phyloP scores from a whole-genome alignment of 2,888 invertebrate species.

The Charanyca ferruginea region DNA sequence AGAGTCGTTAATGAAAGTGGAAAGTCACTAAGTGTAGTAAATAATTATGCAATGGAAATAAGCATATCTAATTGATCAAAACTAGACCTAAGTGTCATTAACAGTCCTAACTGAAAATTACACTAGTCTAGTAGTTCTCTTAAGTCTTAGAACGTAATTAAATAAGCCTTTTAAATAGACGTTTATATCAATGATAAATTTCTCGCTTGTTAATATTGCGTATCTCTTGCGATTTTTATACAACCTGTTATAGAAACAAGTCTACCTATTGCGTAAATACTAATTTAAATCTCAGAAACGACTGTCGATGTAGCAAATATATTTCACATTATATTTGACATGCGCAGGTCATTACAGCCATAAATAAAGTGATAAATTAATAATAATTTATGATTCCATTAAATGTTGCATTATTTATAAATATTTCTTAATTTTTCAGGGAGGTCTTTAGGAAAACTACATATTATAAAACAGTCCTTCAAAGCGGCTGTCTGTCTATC shows the following conservation, averaged over 20 bases:
- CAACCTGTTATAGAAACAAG: slow-evolving; percentile 54
- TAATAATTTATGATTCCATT: slow-evolving; percentile 36
- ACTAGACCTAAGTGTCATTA: slow-evolving; percentile 24
- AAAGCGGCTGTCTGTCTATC: too few species aligned
- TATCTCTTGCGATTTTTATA: slow-evolving; percentile 53
- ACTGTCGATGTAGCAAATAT: slow-evolving; percentile 47
- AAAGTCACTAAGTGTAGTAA: slow-evolving; percentile 38
- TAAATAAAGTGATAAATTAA: slow-evolving; percentile 39
- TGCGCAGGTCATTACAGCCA: slow-evolving; percentile 42
- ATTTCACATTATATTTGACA: slow-evolving; percentile 43
- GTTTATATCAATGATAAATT: slow-evolving; percentile 31
- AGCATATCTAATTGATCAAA: slow-evolving; percentile 31
- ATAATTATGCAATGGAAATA: slow-evolving; percentile 44
- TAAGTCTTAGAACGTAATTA: slow-evolving; percentile 31
- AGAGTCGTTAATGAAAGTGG: slow-evolving; percentile 55
- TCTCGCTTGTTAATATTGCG: slow-evolving; percentile 43
- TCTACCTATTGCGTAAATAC: slow-evolving; percentile 54
- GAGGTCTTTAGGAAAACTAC: too few species aligned
- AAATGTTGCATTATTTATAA: slow-evolving; percentile 13
- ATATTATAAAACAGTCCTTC: too few species aligned
- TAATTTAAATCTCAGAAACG: slow-evolving; percentile 45
- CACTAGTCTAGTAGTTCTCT: too few species aligned
- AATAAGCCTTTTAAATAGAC: slow-evolving; percentile 30
- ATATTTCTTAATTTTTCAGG: slow-evolving; percentile 32
- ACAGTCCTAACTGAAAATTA: too few species aligned